Percentiles rank a stretch among this genome's conserved stretches.
Evolutionary conservation across 1,140 invertebrate genomes (phyloP).

Genomic region (Papilio xuthus): DNA sequence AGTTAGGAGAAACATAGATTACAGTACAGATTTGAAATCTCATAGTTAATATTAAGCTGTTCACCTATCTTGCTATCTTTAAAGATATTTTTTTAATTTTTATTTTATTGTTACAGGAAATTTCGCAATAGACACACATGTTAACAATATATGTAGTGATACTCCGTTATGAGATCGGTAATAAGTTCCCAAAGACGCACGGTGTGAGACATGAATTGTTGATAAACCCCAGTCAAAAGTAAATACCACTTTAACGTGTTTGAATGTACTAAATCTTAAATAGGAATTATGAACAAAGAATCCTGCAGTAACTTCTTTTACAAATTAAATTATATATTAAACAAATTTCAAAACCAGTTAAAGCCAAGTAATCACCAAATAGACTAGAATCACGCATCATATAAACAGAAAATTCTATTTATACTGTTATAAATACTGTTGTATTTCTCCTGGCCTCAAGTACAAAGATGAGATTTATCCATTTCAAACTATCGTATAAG

Average conservation of each 20-base stretch:
- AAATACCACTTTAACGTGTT: too few species aligned
- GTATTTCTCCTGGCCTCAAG: background rate
- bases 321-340: too few species aligned
- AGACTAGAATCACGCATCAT: background rate
- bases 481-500: background rate
- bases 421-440: background rate
- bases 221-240: background rate
- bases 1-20: background rate
- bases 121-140: conserved; percentile 6
- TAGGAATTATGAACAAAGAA: too few species aligned
- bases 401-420: background rate
- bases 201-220: background rate
- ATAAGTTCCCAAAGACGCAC: background rate
- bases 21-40: background rate
- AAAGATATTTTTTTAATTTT: background rate
- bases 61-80: background rate
- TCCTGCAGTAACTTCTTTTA: background rate
- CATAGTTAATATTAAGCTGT: background rate
- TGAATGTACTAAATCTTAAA: too few species aligned
- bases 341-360: too few species aligned
- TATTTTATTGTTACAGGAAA: conserved; percentile 11
- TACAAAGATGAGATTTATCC: background rate
- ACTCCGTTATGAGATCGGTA: background rate
- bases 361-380: too few species aligned
- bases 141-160: conserved; percentile 8